Percentiles rank a stretch among this genome's conserved stretches.
phyloP scores from a whole-genome alignment of 2,797 vertebrate species.

The Pygocentrus nattereri region DNA sequence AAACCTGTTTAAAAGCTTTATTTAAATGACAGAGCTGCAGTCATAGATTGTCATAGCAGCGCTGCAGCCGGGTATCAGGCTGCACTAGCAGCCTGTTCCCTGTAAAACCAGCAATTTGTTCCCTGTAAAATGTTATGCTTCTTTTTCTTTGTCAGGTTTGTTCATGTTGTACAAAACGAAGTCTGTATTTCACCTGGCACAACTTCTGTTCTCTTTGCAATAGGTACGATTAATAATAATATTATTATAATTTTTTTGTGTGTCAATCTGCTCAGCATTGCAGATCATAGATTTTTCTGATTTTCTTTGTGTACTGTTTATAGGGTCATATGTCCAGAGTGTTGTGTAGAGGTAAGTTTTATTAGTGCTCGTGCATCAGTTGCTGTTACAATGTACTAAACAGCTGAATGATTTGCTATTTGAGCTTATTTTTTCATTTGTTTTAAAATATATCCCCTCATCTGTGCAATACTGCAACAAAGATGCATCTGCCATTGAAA shows the following conservation, averaged over 20 bases:
- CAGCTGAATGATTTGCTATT: not conserved
- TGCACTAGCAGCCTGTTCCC: too few species aligned
- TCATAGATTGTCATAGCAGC: too few species aligned
- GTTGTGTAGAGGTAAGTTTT: constrained; percentile 62
- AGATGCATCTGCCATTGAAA: constrained; percentile 65
- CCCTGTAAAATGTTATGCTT: too few species aligned
- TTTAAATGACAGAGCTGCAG: too few species aligned
- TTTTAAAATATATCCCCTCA: not conserved
- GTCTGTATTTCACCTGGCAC: constrained; percentile 79
- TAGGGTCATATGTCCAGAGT: constrained; percentile 64
- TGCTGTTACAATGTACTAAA: too few species aligned
- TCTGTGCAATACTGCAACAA: not conserved
- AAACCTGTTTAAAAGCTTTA: too few species aligned
- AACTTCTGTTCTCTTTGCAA: constrained; percentile 79
- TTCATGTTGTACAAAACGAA: constrained; percentile 73
- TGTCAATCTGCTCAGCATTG: not conserved
- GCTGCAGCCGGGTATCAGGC: too few species aligned
- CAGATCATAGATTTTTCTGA: too few species aligned
- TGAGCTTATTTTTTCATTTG: not conserved
- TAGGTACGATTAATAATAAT: constrained; percentile 74
- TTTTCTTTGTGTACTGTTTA: not conserved
- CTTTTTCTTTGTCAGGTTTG: constrained; percentile 68
- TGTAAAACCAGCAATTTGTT: too few species aligned
- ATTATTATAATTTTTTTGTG: not conserved
- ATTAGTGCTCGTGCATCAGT: not conserved